Conservation (phyloP, 2,113 vertebrate genomes). For the Prunella fulvescens region DNA sequence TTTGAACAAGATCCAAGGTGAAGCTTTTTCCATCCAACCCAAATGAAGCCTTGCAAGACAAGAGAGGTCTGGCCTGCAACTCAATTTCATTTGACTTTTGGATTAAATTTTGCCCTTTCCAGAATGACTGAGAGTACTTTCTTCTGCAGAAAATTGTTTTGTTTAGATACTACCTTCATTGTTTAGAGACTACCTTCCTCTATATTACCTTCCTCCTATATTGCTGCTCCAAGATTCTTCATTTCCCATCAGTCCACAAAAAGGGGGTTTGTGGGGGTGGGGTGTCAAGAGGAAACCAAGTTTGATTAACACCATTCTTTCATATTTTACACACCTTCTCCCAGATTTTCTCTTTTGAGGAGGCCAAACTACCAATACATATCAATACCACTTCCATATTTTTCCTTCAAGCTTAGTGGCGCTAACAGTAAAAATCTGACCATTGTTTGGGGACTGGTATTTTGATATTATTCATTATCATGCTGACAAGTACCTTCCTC, state of each 20-base stretch:
- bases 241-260: background rate
- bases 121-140: background rate
- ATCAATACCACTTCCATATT: background rate
- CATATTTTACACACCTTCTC: background rate
- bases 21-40: background rate
- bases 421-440: background rate
- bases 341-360: background rate
- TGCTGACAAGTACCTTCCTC: background rate
- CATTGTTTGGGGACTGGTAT: background rate
- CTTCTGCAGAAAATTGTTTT: background rate
- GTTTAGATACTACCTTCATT: background rate
- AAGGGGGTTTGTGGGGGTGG: accelerated
- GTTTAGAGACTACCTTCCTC: background rate
- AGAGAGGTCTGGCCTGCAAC: background rate
- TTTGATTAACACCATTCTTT: background rate
- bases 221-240: background rate
- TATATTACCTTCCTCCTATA: too few relatives aligned
- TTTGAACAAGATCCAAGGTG: background rate
- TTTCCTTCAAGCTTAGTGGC: background rate
- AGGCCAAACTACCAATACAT: background rate
- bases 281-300: background rate
- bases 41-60: background rate
- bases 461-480: background rate
- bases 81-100: background rate
- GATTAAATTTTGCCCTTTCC: background rate